phyloP scores from a whole-genome alignment of 2,113 vertebrate species.

The Podocnemis expansa region DNA sequence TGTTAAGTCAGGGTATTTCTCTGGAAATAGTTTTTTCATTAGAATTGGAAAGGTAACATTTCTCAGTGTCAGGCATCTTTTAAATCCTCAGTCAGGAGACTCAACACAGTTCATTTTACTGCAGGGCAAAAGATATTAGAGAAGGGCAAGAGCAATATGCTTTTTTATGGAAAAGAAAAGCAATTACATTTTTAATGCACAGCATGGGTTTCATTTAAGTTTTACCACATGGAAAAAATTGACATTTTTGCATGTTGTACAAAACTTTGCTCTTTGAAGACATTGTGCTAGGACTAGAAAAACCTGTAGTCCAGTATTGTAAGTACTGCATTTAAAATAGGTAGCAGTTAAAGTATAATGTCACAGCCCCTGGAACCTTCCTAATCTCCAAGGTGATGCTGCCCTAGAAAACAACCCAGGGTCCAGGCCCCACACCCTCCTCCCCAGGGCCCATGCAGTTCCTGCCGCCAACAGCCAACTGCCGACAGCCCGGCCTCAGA shows the following conservation, averaged over 20 bases:
- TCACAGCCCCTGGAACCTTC: no score
- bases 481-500: no score
- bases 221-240: conserved; percentile 47
- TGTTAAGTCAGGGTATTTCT: neutral
- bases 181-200: conserved; percentile 49
- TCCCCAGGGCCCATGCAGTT: no score
- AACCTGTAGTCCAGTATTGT: neutral
- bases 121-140: neutral
- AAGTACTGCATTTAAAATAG: conserved; percentile 40
- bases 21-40: conserved; percentile 29
- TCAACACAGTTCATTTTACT: neutral
- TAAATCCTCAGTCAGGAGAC: conserved; percentile 25
- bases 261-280: conserved; percentile 14
- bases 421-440: no score
- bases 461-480: no score
- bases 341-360: no score
- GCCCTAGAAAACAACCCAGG: no score
- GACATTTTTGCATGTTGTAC: conserved; percentile 32
- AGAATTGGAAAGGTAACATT: conserved; percentile 12
- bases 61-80: neutral
- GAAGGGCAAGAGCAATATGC: neutral
- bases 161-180: conserved; percentile 36
- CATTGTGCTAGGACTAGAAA: conserved; percentile 17
- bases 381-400: no score
- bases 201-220: conserved; percentile 40